These are phyloP conservation scores for Tetrao urogallus DNA, from an alignment of 2,113 vertebrate species.

Conservation along the genomic window DNA sequence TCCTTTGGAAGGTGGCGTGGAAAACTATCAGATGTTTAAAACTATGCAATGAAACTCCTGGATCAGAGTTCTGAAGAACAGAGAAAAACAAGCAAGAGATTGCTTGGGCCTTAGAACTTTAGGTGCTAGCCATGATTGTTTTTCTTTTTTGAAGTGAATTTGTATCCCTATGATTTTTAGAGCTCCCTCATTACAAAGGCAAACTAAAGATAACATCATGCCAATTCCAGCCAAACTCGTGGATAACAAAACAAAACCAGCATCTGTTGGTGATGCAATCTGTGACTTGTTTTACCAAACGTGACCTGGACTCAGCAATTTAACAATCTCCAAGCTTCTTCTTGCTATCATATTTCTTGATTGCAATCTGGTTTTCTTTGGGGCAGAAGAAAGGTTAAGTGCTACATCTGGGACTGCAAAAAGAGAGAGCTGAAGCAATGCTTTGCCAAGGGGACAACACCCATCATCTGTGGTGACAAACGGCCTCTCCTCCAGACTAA, in stretches of 20 bases:
- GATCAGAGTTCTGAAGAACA: not conserved
- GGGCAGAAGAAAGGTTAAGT: not conserved
- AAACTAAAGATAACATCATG: not conserved
- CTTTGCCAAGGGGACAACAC: not conserved
- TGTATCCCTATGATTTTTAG: not conserved
- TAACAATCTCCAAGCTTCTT: not conserved
- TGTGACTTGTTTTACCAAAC: not conserved
- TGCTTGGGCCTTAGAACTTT: not conserved
- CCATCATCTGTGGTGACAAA: not conserved
- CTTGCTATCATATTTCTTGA: not conserved
- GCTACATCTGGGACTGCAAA: not conserved
- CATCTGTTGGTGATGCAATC: not conserved
- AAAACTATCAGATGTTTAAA: not conserved
- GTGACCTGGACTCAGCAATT: not conserved
- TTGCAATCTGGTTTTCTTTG: not conserved
- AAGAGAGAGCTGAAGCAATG: not conserved
- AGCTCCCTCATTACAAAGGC: not conserved
- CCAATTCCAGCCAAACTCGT: not conserved
- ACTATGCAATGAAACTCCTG: not conserved
- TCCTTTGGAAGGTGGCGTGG: not conserved
- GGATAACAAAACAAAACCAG: conserved; percentile 3
- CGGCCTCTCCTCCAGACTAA: not conserved
- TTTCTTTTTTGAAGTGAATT: not conserved
- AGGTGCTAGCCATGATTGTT: not conserved
- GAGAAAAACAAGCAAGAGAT: not conserved